Conservation (phyloP, 2,888 invertebrate genomes). For the Lasioglossum marginatum region DNA sequence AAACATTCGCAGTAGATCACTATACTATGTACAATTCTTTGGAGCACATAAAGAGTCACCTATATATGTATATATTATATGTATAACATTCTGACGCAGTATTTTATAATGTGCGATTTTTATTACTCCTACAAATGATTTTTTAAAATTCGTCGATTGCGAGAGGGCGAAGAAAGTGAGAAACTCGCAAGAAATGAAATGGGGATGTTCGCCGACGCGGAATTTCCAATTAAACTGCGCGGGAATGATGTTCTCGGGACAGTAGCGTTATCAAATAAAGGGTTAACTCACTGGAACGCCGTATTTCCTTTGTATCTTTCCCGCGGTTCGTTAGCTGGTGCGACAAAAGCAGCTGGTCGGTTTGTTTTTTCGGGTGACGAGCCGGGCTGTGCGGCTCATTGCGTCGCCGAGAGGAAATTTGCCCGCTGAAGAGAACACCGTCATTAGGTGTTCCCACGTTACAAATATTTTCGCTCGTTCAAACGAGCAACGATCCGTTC, state of each 20-base stretch:
- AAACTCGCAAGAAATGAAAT: background rate
- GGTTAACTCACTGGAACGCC: constrained; percentile 18
- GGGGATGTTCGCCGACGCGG: background rate
- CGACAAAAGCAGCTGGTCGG: constrained; percentile 21
- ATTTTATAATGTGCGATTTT: background rate
- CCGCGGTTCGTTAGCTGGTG: constrained; percentile 12
- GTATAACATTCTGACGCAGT: too few relatives aligned
- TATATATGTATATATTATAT: too few relatives aligned
- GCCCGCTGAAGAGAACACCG: constrained; percentile 5
- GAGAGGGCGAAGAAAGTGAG: background rate
- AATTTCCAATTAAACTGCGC: constrained; percentile 17
- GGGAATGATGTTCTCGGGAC: constrained; percentile 2
- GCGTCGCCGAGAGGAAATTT: background rate
- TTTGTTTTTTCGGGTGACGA: background rate
- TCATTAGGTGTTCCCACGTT: constrained; percentile 42
- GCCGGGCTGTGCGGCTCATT: constrained; percentile 5
- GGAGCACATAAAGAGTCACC: too few relatives aligned
- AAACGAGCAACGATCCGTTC: constrained; percentile 16
- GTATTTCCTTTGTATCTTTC: constrained; percentile 25
- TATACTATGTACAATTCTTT: too few relatives aligned
- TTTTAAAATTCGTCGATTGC: background rate
- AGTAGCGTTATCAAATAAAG: constrained; percentile 22
- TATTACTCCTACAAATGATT: background rate
- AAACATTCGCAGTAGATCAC: too few relatives aligned
- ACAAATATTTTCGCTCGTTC: constrained; percentile 45